Percentiles rank a stretch among this genome's conserved stretches.
phyloP scores from a whole-genome alignment of 1,140 invertebrate genomes.

The Monomorium pharaonis region DNA sequence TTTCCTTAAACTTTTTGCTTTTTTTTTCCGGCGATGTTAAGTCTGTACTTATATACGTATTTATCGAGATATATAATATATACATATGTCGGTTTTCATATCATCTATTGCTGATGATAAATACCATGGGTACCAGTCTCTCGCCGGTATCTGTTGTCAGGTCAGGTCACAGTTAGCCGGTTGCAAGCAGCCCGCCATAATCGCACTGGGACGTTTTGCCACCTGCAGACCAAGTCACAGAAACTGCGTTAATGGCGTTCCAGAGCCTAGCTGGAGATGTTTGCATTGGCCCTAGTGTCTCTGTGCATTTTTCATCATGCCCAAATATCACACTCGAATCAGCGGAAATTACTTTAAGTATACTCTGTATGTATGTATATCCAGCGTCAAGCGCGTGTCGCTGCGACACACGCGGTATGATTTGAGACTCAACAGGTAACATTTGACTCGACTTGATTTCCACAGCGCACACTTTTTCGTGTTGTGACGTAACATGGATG shows the following conservation, averaged over 20 bases:
- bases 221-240: slow-evolving; percentile 85
- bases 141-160: slow-evolving; percentile 82
- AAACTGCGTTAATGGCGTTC: slow-evolving; percentile 85
- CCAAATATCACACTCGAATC: slow-evolving; percentile 76
- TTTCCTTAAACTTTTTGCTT: slow-evolving; percentile 9
- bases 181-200: slow-evolving; percentile 81
- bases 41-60: slow-evolving; percentile 69
- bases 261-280: slow-evolving; percentile 75
- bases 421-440: slow-evolving; percentile 78
- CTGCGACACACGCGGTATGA: slow-evolving; percentile 69
- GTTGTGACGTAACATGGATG: slow-evolving; percentile 75
- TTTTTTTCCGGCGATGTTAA: slow-evolving; percentile 70
- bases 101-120: slow-evolving; percentile 85
- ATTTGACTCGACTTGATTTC: slow-evolving; percentile 77
- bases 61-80: slow-evolving; percentile 68
- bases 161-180: slow-evolving; percentile 81
- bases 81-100: slow-evolving; percentile 74
- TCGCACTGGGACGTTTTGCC: slow-evolving; percentile 82
- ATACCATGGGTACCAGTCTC: slow-evolving; percentile 85
- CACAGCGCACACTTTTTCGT: slow-evolving; percentile 71
- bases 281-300: slow-evolving; percentile 82
- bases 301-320: slow-evolving; percentile 82
- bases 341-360: slow-evolving; percentile 80
- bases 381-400: slow-evolving; percentile 81
- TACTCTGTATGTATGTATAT: slow-evolving; percentile 81